Percentiles rank a stretch among this genome's conserved stretches.
Evolutionary conservation across 2,888 invertebrate species (phyloP).

Genomic region (Rhogogaster chlorosoma): DNA sequence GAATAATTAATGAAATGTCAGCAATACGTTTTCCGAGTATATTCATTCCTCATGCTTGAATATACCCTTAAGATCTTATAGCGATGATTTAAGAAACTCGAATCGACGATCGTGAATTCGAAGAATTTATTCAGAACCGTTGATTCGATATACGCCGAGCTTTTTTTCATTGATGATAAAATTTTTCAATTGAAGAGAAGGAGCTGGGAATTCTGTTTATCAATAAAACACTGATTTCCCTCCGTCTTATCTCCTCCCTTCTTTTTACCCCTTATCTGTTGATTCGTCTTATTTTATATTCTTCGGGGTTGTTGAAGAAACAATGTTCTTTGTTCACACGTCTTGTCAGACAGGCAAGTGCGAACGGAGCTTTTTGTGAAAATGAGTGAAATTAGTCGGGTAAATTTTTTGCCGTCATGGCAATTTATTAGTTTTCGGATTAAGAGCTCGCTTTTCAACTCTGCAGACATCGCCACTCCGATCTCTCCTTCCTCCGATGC

Average conservation of each 20-base stretch:
- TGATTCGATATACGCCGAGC: not conserved
- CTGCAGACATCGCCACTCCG: not conserved
- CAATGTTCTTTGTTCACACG: not conserved
- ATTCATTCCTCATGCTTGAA: not conserved
- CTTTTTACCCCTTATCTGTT: not conserved
- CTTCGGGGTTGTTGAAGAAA: not conserved
- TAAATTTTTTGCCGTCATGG: not conserved
- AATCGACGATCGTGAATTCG: not conserved
- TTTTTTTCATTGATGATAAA: not conserved
- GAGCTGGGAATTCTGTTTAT: not conserved
- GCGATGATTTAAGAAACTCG: not conserved
- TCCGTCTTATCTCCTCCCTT: not conserved
- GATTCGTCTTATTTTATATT: not conserved
- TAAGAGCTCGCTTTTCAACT: conserved; percentile 8
- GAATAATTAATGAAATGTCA: too few relatives aligned
- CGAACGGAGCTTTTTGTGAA: not conserved
- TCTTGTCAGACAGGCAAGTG: not conserved
- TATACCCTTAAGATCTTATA: not conserved
- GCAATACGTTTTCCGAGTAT: too few relatives aligned
- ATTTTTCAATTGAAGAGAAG: not conserved
- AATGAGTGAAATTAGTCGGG: not conserved
- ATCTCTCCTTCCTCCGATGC: too few relatives aligned
- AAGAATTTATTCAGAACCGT: not conserved
- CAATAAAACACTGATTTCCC: not conserved
- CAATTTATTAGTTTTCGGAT: conserved; percentile 1